phyloP scores from a whole-genome alignment of 2,888 invertebrate species.

The Acleris literana region DNA sequence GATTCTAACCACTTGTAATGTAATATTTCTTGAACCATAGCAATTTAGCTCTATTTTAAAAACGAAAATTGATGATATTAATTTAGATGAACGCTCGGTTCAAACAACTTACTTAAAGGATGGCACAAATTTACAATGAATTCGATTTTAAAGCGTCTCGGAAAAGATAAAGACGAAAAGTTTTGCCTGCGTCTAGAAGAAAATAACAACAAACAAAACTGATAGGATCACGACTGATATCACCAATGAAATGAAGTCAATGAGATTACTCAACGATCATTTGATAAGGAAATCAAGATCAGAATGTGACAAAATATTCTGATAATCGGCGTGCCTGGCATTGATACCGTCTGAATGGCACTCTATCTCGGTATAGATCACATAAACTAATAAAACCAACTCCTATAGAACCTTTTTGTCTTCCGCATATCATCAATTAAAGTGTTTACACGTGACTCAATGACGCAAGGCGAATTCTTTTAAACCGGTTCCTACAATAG shows the following conservation, averaged over 20 bases:
- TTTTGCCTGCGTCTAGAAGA: no score
- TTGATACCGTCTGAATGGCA: constrained; percentile 42
- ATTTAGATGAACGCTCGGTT: no score
- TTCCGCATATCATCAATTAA: constrained; percentile 81
- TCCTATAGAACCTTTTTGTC: constrained; percentile 66
- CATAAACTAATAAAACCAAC: constrained; percentile 59
- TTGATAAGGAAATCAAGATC: not conserved
- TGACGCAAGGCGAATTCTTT: constrained; percentile 75
- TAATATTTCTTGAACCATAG: constrained; percentile 2
- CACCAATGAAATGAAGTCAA: no score
- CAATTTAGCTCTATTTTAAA: constrained; percentile 1
- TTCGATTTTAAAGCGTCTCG: no score
- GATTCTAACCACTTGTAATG: constrained; percentile 13
- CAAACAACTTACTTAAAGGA: no score
- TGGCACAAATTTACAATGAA: no score
- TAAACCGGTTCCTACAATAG: constrained; percentile 73
- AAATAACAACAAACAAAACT: no score
- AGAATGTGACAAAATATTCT: not conserved
- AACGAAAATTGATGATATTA: not conserved
- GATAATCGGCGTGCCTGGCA: not conserved
- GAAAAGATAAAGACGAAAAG: no score
- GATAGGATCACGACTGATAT: no score
- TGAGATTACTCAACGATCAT: not conserved
- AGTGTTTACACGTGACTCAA: constrained; percentile 78
- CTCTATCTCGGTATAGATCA: constrained; percentile 49